phyloP scores from a whole-genome alignment of 2,113 vertebrate species.

The Cheirogaleus medius region DNA sequence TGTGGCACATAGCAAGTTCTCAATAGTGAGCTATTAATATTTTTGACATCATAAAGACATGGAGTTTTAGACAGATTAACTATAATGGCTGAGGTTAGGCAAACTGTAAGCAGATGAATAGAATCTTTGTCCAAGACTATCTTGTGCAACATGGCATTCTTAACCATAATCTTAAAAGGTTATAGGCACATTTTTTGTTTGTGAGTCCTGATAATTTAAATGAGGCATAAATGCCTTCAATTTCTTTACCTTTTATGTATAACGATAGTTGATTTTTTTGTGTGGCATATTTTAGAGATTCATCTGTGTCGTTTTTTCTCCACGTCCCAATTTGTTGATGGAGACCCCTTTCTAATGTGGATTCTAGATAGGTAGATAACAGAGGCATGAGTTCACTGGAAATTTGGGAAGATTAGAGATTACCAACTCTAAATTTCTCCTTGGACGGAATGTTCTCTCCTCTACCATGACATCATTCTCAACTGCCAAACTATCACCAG shows the following conservation, averaged over 20 bases:
- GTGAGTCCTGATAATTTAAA: neutral
- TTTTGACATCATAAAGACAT: neutral
- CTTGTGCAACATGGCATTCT: neutral
- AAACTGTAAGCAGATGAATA: neutral
- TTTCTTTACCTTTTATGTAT: neutral
- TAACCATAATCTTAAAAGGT: neutral
- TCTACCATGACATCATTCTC: neutral
- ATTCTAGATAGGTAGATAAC: neutral
- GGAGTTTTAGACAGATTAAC: neutral
- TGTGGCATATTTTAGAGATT: neutral
- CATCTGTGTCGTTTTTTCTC: neutral
- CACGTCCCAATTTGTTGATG: neutral
- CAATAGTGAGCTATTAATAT: neutral
- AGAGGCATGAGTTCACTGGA: neutral
- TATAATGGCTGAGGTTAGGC: neutral
- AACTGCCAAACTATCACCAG: neutral
- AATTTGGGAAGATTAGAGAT: neutral
- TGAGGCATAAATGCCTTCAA: neutral
- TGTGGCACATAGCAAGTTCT: neutral
- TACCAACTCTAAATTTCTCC: neutral
- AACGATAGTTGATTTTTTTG: neutral
- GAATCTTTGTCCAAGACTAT: neutral
- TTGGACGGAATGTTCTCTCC: neutral
- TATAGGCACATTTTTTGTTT: neutral
- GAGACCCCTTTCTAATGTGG: neutral